These are phyloP conservation scores for Tipula lateralis DNA, from an alignment of 2,888 invertebrate species.

Conservation along the genomic window DNA sequence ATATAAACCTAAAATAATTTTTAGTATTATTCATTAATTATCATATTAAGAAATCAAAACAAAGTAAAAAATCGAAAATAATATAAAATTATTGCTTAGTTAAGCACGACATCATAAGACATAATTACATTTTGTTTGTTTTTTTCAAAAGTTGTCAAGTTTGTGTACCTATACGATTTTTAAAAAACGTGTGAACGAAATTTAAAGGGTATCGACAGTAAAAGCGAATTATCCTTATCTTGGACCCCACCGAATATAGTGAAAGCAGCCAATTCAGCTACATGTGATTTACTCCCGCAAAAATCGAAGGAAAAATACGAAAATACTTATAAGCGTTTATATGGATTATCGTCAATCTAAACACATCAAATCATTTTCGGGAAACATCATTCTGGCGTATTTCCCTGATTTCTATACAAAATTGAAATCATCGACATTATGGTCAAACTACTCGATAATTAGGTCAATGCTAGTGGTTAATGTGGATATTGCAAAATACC, in stretches of 20 bases:
- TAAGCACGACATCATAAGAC: neutral
- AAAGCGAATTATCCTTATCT: too few species aligned
- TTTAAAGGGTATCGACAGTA: too few species aligned
- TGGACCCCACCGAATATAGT: too few species aligned
- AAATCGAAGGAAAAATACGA: neutral
- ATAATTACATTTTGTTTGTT: neutral
- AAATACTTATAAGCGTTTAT: neutral
- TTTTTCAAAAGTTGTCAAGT: neutral
- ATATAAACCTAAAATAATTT: too few species aligned
- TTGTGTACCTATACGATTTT: neutral
- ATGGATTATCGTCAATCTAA: neutral
- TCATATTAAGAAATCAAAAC: constrained; percentile 5
- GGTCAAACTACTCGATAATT: neutral
- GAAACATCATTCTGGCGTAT: neutral
- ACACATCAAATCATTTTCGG: neutral
- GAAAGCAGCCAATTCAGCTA: too few species aligned
- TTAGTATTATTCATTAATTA: too few species aligned
- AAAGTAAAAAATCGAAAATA: neutral
- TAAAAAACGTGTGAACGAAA: constrained; percentile 5
- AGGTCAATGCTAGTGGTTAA: neutral
- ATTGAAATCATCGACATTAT: neutral
- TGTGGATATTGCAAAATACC: neutral
- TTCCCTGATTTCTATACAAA: neutral
- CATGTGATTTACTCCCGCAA: too few species aligned
- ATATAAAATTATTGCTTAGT: neutral